phyloP scores from a whole-genome alignment of 2,888 invertebrate genomes.

The Tetranychus piercei region DNA sequence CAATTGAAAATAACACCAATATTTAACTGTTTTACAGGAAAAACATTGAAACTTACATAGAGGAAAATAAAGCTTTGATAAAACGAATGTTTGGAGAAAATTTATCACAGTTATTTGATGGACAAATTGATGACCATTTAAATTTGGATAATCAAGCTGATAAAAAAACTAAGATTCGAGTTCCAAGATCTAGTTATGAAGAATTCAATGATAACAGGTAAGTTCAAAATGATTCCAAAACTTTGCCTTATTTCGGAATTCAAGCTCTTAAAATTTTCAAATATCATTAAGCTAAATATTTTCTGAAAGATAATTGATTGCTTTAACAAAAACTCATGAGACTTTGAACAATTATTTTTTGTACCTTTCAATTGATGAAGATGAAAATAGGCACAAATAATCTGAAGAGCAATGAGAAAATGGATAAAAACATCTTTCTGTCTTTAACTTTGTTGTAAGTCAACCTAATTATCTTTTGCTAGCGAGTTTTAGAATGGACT shows the following conservation, averaged over 20 bases:
- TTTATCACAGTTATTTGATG: slow-evolving; percentile 39
- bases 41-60: slow-evolving; percentile 73
- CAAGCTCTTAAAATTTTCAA: no score
- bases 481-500: neutral
- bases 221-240: neutral
- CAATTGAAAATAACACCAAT: neutral
- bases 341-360: neutral
- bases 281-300: no score
- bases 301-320: no score
- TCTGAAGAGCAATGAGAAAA: no score
- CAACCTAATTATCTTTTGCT: neutral
- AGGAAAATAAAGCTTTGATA: slow-evolving; percentile 81
- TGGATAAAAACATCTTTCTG: neutral
- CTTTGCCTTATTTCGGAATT: neutral
- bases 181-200: neutral
- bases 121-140: slow-evolving; percentile 38
- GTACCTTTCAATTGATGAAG: no score
- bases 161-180: neutral
- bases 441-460: neutral
- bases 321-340: neutral
- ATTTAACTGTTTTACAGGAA: slow-evolving; percentile 45
- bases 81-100: slow-evolving; percentile 85
- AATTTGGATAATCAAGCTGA: slow-evolving; percentile 22
- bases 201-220: neutral
- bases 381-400: no score